Evolutionary conservation across 2,888 invertebrate species (phyloP).

Genomic region (Ametastegia equiseti): DNA sequence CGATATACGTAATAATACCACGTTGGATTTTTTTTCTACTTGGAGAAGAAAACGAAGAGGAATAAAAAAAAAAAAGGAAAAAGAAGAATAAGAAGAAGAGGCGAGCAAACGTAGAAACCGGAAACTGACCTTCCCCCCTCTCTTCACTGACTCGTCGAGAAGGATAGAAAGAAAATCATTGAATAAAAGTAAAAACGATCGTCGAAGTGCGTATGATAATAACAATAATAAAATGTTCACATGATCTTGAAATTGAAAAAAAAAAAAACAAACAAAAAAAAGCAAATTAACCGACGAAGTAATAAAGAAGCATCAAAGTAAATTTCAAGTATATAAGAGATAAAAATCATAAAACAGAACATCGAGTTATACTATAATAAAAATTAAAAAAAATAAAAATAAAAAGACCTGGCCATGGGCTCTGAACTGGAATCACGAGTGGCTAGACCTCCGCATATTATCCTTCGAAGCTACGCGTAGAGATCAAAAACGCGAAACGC

Average conservation of each 20-base stretch:
- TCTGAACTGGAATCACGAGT: conserved; percentile 17
- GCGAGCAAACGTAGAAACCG: too few relatives aligned
- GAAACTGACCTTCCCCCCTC: too few relatives aligned
- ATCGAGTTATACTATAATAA: neutral
- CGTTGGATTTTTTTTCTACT: conserved; percentile 62
- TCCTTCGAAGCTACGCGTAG: conserved; percentile 6
- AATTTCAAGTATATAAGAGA: too few relatives aligned
- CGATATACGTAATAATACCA: neutral
- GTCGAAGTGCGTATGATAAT: too few relatives aligned
- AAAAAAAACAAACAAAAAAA: conserved; percentile 29
- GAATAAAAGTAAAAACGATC: conserved; percentile 21
- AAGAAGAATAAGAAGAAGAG: too few relatives aligned
- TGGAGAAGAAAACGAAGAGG: neutral
- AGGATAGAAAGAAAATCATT: too few relatives aligned
- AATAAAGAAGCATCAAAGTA: too few relatives aligned
- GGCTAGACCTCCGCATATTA: conserved; percentile 21
- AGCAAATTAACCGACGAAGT: too few relatives aligned
- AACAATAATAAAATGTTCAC: too few relatives aligned
- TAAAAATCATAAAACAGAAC: neutral
- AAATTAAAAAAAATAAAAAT: neutral
- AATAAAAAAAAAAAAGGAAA: too few relatives aligned
- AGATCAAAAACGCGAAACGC: neutral
- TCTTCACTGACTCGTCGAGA: too few relatives aligned
- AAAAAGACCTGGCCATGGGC: conserved; percentile 11
- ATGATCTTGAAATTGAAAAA: too few relatives aligned